Base-by-base conservation (phyloP, 2,888 invertebrate species). In the Lepidonotus clava region DNA sequence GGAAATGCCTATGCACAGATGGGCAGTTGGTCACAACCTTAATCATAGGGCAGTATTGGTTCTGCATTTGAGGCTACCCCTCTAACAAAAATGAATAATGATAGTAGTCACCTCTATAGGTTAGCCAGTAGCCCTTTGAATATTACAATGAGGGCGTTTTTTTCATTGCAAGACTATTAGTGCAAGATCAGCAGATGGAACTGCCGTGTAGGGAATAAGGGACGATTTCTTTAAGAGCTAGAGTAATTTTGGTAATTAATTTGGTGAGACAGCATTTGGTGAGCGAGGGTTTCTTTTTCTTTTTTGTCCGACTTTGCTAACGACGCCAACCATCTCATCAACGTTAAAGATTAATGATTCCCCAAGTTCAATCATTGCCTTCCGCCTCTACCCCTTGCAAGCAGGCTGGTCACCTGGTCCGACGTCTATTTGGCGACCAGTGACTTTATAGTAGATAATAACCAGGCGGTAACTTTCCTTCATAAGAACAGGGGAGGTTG, bases 261-360 rank as follows among this genome's bases (percentile, higher is more conserved):
- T 11, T 46, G 46, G 8, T 46, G 46, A 11, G 8, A 46, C 46
- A 46, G 8, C 8, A 46, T 8, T 11, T 46, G 46, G 8, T 46
- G 46, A n/a, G n/a, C n/a, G n/a, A n/a, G n/a, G n/a, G n/a, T n/a
- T n/a, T n/a, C n/a, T n/a, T n/a, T n/a, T n/a, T n/a, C n/a, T n/a
- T n/a, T n/a, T n/a, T n/a, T n/a, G n/a, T n/a, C 46, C 46, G 8
- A 18, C 46, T 46, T 18, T 18, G 18, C 46, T 46, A 46, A 46
- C 18, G 46, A 46, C 18, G n/a, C 46, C 46, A 11, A 46, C 46
- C 46, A 46, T 18, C 71, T 71, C 71, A 38, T 71, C 24, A 71
- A 6, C 36, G 36, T 71, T 34, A 71, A 71, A n/a, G 71, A 71
- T 71, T 71, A 71, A 71, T 71, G 34, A 71, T 36, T 34, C n/a